phyloP scores from a whole-genome alignment of 2,113 vertebrate genomes.

The Hymenochirus boettgeri region DNA sequence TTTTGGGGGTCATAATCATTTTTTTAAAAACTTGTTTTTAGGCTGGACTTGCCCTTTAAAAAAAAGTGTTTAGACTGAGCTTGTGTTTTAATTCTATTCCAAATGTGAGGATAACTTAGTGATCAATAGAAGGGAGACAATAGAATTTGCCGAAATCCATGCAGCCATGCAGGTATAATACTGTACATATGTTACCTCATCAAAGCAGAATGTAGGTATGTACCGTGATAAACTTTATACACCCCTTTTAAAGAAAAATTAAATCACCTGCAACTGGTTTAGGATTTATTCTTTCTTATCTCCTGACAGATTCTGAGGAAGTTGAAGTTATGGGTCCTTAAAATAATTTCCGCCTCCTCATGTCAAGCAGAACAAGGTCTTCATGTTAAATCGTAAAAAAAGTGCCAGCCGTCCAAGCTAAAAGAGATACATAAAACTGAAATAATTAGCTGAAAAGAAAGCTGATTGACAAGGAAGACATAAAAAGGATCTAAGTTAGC shows the following conservation, averaged over 20 bases:
- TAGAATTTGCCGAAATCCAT: too few relatives aligned
- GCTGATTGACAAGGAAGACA: slow-evolving; percentile 58
- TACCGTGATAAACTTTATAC: not conserved
- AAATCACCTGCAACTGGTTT: slow-evolving; percentile 41
- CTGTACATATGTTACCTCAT: too few relatives aligned
- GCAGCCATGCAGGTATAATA: too few relatives aligned
- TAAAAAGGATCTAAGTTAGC: slow-evolving; percentile 51
- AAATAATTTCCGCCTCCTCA: slow-evolving; percentile 56
- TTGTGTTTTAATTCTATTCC: too few relatives aligned
- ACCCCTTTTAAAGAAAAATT: not conserved
- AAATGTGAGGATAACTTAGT: too few relatives aligned
- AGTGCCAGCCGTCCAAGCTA: slow-evolving; percentile 52
- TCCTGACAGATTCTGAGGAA: slow-evolving; percentile 52
- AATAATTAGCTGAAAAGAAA: slow-evolving; percentile 50
- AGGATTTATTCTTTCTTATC: slow-evolving; percentile 45
- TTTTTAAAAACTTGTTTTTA: too few relatives aligned
- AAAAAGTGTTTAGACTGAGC: too few relatives aligned
- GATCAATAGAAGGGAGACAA: too few relatives aligned
- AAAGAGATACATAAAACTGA: slow-evolving; percentile 51
- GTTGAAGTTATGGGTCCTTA: slow-evolving; percentile 53
- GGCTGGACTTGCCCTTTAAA: too few relatives aligned
- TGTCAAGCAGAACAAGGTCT: slow-evolving; percentile 56
- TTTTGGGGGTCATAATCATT: too few relatives aligned
- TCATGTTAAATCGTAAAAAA: slow-evolving; percentile 51
- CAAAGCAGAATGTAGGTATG: not conserved